These are phyloP conservation scores for Lonchura striata DNA, from an alignment of 2,113 vertebrate species.

Conservation along the genomic window DNA sequence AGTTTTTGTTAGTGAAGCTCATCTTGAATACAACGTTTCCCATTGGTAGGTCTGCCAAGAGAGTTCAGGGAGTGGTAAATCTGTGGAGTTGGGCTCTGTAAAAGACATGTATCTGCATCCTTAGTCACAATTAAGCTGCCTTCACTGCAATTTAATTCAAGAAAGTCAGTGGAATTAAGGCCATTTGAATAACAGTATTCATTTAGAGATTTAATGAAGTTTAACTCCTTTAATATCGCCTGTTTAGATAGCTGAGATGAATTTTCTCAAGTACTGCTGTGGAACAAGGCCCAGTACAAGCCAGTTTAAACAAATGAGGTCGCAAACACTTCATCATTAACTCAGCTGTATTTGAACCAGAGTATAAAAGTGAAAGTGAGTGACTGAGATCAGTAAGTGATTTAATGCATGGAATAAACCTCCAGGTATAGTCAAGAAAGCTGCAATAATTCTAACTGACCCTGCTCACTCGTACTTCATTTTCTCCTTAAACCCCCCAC, in stretches of 20 bases:
- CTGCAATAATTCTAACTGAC: neutral
- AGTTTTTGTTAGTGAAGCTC: neutral
- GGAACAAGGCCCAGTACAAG: neutral
- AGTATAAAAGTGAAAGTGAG: neutral
- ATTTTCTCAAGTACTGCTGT: neutral
- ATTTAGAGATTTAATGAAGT: neutral
- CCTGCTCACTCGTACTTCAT: neutral
- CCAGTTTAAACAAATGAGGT: neutral
- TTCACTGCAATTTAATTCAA: neutral
- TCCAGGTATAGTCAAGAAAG: neutral
- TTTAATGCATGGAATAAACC: neutral
- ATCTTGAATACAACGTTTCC: neutral
- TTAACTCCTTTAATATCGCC: neutral
- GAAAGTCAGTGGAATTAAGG: neutral
- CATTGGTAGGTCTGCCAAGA: neutral
- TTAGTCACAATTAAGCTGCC: neutral
- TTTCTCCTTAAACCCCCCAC: neutral
- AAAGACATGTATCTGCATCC: neutral
- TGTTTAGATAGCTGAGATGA: neutral
- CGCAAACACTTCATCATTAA: neutral
- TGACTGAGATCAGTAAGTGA: neutral
- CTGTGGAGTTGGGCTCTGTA: neutral
- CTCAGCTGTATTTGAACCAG: neutral
- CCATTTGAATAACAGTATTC: neutral
- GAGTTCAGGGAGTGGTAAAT: neutral